These are phyloP conservation scores for Gadopsis marmoratus DNA, from an alignment of 2,797 vertebrate species.

Conservation along the genomic window DNA sequence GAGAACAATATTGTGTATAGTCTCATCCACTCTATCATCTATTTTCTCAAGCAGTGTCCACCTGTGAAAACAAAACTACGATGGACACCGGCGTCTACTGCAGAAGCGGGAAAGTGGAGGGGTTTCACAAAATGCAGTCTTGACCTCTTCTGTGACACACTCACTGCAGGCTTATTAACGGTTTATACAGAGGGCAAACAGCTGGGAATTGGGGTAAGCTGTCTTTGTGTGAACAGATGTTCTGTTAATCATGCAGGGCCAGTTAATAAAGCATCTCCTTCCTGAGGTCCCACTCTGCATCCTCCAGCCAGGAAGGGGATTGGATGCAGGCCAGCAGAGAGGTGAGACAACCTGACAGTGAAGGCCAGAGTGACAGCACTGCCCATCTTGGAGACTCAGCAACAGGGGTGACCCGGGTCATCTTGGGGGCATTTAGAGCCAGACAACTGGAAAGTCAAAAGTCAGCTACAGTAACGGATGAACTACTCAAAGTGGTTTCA, in stretches of 20 bases:
- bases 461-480: constrained; percentile 25
- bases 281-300: constrained; percentile 68
- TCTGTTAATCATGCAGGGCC: constrained; percentile 81
- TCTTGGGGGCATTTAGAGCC: constrained; percentile 13
- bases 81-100: constrained; percentile 1
- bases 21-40: constrained; percentile 19
- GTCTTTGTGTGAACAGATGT: constrained; percentile 82
- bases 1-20: constrained; percentile 44
- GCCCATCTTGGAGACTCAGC: constrained; percentile 24
- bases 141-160: constrained; percentile 65
- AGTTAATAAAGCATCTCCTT: constrained; percentile 80
- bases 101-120: constrained; percentile 33
- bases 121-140: constrained; percentile 29
- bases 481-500: constrained; percentile 6
- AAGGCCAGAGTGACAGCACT: constrained; percentile 59
- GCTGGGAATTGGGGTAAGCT: constrained; percentile 78
- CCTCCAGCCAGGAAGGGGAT: constrained; percentile 58
- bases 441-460: constrained; percentile 28
- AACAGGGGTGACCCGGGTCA: constrained; percentile 20
- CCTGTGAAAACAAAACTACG: constrained; percentile 50
- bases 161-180: constrained; percentile 71
- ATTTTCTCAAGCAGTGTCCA: constrained; percentile 49
- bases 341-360: constrained; percentile 60
- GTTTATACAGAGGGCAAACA: constrained; percentile 81
- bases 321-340: constrained; percentile 72